These are phyloP conservation scores for Caenorhabditis sp. DNA, from an alignment of 2,888 invertebrate genomes.

Conservation along the genomic window DNA sequence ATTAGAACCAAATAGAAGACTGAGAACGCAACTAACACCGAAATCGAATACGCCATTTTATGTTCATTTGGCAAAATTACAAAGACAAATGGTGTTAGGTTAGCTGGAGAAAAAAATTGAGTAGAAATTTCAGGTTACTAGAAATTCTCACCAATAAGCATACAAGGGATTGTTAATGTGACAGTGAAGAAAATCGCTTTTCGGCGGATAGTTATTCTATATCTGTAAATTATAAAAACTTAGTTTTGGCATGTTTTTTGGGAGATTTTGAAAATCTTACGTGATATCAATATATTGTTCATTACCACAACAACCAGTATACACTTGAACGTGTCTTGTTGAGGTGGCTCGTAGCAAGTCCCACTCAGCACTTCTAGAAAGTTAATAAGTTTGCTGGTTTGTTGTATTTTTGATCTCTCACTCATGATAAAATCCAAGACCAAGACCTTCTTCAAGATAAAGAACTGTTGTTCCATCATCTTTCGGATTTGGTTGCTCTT, in stretches of 20 bases:
- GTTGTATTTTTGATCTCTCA: constrained; percentile 24
- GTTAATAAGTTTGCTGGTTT: constrained; percentile 1
- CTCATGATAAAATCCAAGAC: constrained; percentile 57
- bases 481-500: constrained; percentile 25
- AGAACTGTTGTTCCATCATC: constrained; percentile 42
- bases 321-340: constrained; percentile 56
- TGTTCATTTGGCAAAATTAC: constrained; percentile 77
- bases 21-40: constrained; percentile 95
- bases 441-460: constrained; percentile 54
- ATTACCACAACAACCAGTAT: constrained; percentile 61
- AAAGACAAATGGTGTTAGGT: constrained; percentile 55
- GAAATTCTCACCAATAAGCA: constrained; percentile 64
- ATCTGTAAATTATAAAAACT: constrained; percentile 24
- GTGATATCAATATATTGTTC: constrained; percentile 58
- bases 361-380: constrained; percentile 63
- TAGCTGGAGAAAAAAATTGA: too few species aligned
- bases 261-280: constrained; percentile 3
- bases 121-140: too few species aligned
- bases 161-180: constrained; percentile 63
- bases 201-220: constrained; percentile 45
- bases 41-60: constrained; percentile 89
- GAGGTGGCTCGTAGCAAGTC: constrained; percentile 58
- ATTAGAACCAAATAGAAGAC: constrained; percentile 97
- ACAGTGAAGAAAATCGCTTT: constrained; percentile 63
- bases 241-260: too few species aligned